Base-by-base conservation (phyloP, 2,888 invertebrate genomes). In the Temnothorax ravouxi region DNA sequence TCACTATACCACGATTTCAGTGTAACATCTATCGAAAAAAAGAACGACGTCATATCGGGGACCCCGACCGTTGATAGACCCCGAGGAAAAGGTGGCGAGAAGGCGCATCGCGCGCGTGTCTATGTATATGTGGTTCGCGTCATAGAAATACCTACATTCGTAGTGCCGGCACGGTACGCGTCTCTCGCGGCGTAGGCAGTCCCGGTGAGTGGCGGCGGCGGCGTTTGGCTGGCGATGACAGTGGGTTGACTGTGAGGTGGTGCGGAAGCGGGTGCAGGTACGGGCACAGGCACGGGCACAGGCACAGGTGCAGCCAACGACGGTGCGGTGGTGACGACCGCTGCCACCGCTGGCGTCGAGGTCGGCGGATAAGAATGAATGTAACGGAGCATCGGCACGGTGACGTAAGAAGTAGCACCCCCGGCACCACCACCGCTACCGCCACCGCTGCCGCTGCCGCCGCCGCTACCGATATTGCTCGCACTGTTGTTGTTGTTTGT, bases 361-460 rank as follows among this genome's bases (percentile, higher is more conserved):
- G 91, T 95, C 94, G 93, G 93, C 77, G 93, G 92, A 86, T 94
- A 94, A 83, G 94, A 91, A 90, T 94, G 94, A 21, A 94, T 94
- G 91, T 94, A 94, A 76, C 95, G 93, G 52, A 95, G 92, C 95
- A 96, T 87, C 93, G 95, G 80, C 95, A 96, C 92, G 94, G 96
- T 66, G 94, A 90, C 90, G 84, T 90, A 90, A 41, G 84, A 72
- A 66, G 84, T 84, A 64, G 84, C 72, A 54, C 87, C 54, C 69
- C 61, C 67, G 13, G 81, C 80, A 82, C 79, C 77, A 25, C 86
- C 81, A 61, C 86, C 84, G 29, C 84, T 64, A 62, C 87, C 86
- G 21, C 84, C 62, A 59, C 87, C 85, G 34, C 84, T 76, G 44
- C 86, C 82, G 44, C 54, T 61, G 13, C 82, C 82, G 71, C 77